Base-by-base conservation (phyloP, 2,888 invertebrate genomes). In the Thysanoteuthis rhombus region DNA sequence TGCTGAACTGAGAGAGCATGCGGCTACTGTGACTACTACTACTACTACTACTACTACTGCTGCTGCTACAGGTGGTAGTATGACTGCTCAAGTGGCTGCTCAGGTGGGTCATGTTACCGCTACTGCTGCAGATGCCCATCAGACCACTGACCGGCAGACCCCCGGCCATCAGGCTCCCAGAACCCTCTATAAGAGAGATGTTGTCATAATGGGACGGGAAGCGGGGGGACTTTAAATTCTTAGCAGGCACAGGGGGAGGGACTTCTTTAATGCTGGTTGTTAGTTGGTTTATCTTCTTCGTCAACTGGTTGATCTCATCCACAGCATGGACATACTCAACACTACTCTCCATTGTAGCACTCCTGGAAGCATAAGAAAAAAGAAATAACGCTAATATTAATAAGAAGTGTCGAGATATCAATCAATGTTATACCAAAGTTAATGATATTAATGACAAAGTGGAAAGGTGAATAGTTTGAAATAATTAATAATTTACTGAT, bases 121-220 rank as follows among this genome's bases (percentile, higher is more conserved):
- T 92, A 42, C 19, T 42, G n/a, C n/a, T n/a, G 45, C 42, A 32
- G 40, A 92, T 92, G 42, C 42, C 42, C 92, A 92, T 45, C 92
- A 92, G 22, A 12, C 90, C 40, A 90, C 90, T 90, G 90, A 90
- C 75, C n/a, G 47, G 94, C 39, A 94, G 91, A 93, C 94, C 94
- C 47, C 93, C 94, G 19, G 95, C 89, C 42, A 39, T 93, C 40
- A 94, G 91, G 93, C 93, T 94, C 92, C 92, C 92, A 32, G 92
- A 32, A 92, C 92, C 92, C 45, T 92, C 92, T 40, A 40, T n/a
- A 32, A 92, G 96, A 32, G 95, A 95, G 28, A 98, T 98, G 96
- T 98, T 98, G 97, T 98, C 98, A 96, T 98, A 98, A 94, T 98
- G 98, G 75, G 98, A 98, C 91, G 98, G 97, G 94, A 98, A 97